A percentile compares a stretch with the other conserved stretches of the same genome.
Conservation (phyloP, 2,797 vertebrate species). For the Manis javanica region DNA sequence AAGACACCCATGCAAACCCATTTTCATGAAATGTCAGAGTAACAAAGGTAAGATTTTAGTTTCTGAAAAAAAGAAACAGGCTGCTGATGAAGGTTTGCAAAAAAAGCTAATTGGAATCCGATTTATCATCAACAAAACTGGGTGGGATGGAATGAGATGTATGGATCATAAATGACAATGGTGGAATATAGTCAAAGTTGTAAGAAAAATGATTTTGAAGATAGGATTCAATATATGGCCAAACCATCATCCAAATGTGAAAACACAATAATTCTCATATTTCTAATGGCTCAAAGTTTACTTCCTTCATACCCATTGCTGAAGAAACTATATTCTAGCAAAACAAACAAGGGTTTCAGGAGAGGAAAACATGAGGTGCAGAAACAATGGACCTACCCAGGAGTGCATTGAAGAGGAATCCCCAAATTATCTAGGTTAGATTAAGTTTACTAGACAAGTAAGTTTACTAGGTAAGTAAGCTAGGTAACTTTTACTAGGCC, state of each 20-base stretch:
- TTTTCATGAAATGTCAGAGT: background rate
- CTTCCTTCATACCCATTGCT: background rate
- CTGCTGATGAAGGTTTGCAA: background rate
- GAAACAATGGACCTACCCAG: background rate
- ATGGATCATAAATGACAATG: background rate
- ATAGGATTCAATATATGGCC: background rate
- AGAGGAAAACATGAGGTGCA: background rate
- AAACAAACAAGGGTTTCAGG: slow-evolving; percentile 3
- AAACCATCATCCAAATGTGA: slow-evolving; percentile 8
- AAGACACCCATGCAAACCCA: background rate
- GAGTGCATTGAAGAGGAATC: background rate
- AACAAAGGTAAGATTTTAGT: background rate
- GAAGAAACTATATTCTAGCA: background rate
- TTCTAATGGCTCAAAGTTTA: background rate
- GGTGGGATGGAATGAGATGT: background rate
- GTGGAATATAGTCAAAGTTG: background rate
- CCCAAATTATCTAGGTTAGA: background rate
- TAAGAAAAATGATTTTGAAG: slow-evolving; percentile 33
- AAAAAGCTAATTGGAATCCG: background rate
- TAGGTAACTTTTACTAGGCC: background rate
- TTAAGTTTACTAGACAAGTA: no score
- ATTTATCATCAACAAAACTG: background rate
- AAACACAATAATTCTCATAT: slow-evolving; percentile 26
- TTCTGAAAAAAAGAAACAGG: background rate
- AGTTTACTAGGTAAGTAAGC: no score